phyloP scores from a whole-genome alignment of 2,113 vertebrate species.

The Dipodomys ordii region DNA sequence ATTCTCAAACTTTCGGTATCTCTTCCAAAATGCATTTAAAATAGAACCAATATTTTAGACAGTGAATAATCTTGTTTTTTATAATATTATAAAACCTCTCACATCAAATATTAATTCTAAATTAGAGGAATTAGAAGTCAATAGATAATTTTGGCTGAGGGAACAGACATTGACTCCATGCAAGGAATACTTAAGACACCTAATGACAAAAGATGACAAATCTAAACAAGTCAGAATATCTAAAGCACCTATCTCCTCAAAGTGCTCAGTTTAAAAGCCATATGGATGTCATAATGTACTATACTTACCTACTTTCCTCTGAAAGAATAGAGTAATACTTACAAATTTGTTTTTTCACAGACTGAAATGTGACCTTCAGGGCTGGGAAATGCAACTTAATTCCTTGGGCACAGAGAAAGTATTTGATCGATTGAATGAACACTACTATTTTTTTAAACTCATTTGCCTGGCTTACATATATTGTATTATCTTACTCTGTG shows the following conservation, averaged over 20 bases:
- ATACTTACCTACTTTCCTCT: not conserved
- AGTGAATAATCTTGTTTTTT: not conserved
- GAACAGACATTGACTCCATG: not conserved
- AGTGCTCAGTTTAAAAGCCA: not conserved
- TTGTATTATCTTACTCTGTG: not conserved
- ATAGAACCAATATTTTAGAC: not conserved
- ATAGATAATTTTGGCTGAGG: not conserved
- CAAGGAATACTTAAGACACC: not conserved
- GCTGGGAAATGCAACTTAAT: not conserved
- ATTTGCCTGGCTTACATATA: conserved; percentile 40
- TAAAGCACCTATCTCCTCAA: not conserved
- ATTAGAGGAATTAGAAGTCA: conserved; percentile 23
- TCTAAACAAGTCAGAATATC: not conserved
- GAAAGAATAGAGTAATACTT: conserved; percentile 16
- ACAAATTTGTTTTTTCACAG: not conserved
- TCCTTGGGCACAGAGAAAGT: not conserved
- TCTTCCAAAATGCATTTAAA: conserved; percentile 5
- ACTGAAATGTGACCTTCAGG: conserved; percentile 2
- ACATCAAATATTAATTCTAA: not conserved
- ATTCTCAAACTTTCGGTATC: not conserved
- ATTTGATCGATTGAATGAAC: conserved; percentile 33
- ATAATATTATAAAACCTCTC: not conserved
- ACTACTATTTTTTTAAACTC: conserved; percentile 20
- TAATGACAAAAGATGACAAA: not conserved
- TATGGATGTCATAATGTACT: not conserved